phyloP scores from a whole-genome alignment of 2,797 vertebrate genomes.

The Syngnathus rostellatus region DNA sequence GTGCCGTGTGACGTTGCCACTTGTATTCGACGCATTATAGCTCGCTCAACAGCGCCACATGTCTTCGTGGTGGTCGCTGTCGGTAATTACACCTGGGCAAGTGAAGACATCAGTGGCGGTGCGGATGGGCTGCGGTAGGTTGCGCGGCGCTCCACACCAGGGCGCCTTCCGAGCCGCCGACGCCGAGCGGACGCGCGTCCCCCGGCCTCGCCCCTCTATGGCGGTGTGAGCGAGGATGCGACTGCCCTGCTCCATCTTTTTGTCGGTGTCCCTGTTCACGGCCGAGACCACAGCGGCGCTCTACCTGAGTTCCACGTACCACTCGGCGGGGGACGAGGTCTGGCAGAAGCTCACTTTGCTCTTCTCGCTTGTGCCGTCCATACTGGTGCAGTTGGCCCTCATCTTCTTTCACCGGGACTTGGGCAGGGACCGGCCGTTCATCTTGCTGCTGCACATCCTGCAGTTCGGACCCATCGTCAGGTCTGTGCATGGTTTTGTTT shows the following conservation, averaged over 20 bases:
- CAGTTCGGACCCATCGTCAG: slow-evolving; percentile 92
- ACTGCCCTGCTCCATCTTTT: slow-evolving; percentile 85
- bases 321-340: slow-evolving; percentile 79
- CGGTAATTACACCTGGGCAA: slow-evolving; percentile 6
- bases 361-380: slow-evolving; percentile 86
- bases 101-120: neutral
- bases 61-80: slow-evolving; percentile 4
- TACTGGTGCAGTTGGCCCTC: slow-evolving; percentile 89
- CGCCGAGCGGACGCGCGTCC: slow-evolving; percentile 35
- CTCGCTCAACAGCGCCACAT: slow-evolving; percentile 36
- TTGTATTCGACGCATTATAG: neutral
- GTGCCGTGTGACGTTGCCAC: neutral
- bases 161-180: slow-evolving; percentile 8
- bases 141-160: neutral
- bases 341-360: slow-evolving; percentile 90
- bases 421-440: slow-evolving; percentile 84
- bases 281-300: slow-evolving; percentile 85
- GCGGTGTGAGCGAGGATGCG: slow-evolving; percentile 80
- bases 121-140: neutral
- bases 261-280: slow-evolving; percentile 86
- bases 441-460: slow-evolving; percentile 89
- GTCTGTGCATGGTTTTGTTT: slow-evolving; percentile 53
- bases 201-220: slow-evolving; percentile 38
- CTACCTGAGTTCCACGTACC: slow-evolving; percentile 87
- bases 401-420: slow-evolving; percentile 95